Base-by-base conservation (phyloP, 2,888 invertebrate species). In the Agonopterix heracliana region DNA sequence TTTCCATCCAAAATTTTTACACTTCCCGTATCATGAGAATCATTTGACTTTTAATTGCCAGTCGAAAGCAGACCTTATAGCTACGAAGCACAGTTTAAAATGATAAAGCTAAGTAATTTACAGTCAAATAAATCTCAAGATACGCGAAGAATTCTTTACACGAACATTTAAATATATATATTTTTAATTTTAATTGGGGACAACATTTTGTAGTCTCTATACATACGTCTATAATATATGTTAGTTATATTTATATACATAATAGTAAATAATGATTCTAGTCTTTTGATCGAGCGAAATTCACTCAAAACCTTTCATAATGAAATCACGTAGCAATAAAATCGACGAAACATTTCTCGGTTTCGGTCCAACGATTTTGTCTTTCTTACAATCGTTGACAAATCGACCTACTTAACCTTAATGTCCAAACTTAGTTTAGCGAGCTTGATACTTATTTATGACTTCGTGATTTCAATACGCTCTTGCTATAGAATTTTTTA, bases 131-230 rank as follows among this genome's bases (percentile, higher is more conserved):
- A 26, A 26, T 26, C 26, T 26, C 26, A 26, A 26, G 26, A 26
- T 26, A 26, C 26, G 26, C 5, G 26, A 5, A 26, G 26, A 26
- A 26, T 26, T 26, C 42, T 42, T 42, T 42, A 14, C 42, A 42
- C 13, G 17, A 42, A 34, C 44, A 34, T 12, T 34, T 44, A 34
- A 2, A 44, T 44, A 34, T 35, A 35, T 9, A 8, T 35, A 8
- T 34, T 9, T 34, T 44, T 35, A 34, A 8, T 13, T 35, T 44
- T 44, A 44, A 34, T 45, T 45, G 44, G 45, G 44, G 45, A 41
- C 41, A 43, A 43, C 53, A 38, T 38, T 38, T 38, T 38, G 38
- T 38, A 38, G n/a, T 38, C 9, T 38, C 38, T 38, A 38, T 38
- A 26, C 26, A 26, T 5, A n/a, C n/a, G 38, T 10, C 38, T 38